A percentile compares a stretch with the other conserved stretches of the same genome.
Conservation (phyloP, 2,888 invertebrate genomes). For the Limnephilus marmoratus region DNA sequence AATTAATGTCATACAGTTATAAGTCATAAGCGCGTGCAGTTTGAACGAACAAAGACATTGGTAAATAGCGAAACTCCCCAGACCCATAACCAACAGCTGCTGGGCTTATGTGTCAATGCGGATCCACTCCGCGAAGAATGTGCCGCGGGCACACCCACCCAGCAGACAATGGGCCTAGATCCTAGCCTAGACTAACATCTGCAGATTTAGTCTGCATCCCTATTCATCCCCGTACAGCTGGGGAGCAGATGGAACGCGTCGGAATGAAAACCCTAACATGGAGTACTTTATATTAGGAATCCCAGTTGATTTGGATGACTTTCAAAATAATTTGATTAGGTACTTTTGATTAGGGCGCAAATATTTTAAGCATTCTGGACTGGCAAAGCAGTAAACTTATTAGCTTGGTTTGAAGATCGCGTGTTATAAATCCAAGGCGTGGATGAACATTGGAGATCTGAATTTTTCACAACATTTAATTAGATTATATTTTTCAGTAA, state of each 20-base stretch:
- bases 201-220: neutral
- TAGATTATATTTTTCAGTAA: too few relatives aligned
- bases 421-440: too few relatives aligned
- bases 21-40: neutral
- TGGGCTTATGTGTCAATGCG: neutral
- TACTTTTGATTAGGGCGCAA: too few relatives aligned
- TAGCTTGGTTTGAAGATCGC: too few relatives aligned
- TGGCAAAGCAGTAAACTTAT: too few relatives aligned
- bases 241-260: neutral
- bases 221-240: neutral
- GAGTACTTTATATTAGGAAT: neutral
- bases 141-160: neutral
- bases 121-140: neutral
- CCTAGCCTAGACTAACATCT: slow-evolving; percentile 21
- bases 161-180: neutral
- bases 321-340: too few relatives aligned
- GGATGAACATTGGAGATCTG: too few relatives aligned
- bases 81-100: slow-evolving; percentile 4
- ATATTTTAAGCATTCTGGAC: too few relatives aligned
- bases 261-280: neutral
- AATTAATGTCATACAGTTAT: neutral
- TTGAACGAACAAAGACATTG: neutral
- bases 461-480: too few relatives aligned
- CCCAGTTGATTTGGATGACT: neutral
- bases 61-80: neutral